These are phyloP conservation scores for Oligia latruncula DNA, from an alignment of 2,888 invertebrate species.

Conservation along the genomic window DNA sequence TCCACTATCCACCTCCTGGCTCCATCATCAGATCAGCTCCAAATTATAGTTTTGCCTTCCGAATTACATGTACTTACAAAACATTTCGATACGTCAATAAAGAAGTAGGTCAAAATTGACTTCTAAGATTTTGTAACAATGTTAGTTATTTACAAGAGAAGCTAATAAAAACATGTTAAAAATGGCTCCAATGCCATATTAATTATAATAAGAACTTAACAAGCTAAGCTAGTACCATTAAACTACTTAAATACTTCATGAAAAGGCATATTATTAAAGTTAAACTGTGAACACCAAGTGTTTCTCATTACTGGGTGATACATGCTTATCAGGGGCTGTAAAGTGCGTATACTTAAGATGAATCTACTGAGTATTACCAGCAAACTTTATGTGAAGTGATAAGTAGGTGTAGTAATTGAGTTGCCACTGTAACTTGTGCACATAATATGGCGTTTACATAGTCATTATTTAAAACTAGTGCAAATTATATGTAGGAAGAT, in stretches of 20 bases:
- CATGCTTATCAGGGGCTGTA: slow-evolving; percentile 23
- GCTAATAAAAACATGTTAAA: background rate
- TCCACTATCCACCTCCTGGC: background rate
- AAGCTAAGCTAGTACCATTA: background rate
- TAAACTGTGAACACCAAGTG: background rate
- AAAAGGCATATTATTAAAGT: background rate
- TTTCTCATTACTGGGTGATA: slow-evolving; percentile 1
- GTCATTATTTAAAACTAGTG: slow-evolving; percentile 18
- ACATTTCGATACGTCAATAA: background rate
- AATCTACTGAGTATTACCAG: background rate
- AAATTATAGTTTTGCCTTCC: background rate
- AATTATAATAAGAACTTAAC: slow-evolving; percentile 5
- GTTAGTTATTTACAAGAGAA: background rate
- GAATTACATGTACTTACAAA: background rate
- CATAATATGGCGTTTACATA: slow-evolving; percentile 8
- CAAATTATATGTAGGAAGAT: slow-evolving; percentile 8
- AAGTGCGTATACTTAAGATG: background rate
- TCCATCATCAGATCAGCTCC: background rate
- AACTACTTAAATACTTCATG: background rate
- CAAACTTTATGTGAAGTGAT: slow-evolving; percentile 17
- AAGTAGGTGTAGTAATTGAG: slow-evolving; percentile 22
- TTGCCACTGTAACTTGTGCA: slow-evolving; percentile 24
- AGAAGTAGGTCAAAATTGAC: background rate
- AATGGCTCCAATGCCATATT: slow-evolving; percentile 2
- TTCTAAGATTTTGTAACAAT: background rate